Base-by-base conservation (phyloP, 2,113 vertebrate species). In the Trichechus manatus region DNA sequence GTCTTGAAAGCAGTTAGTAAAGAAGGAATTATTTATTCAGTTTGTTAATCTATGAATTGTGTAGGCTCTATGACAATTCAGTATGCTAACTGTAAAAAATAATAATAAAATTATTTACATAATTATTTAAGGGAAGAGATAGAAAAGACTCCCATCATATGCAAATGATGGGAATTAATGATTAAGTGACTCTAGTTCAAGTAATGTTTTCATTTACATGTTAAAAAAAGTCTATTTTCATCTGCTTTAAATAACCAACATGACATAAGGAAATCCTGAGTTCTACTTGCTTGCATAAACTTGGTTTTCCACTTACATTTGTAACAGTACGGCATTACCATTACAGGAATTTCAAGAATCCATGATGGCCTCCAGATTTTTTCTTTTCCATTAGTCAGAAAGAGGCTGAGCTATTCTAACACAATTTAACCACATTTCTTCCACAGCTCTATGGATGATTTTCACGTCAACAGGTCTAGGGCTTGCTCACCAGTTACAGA, bases 391-490 rank as follows among this genome's bases (percentile, higher is more conserved):
- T 85, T 81, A 84, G 80, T 87, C 84, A 81, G 80, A 90, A 82
- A 74, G 93, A 85, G 64, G 33, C 63, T 92, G 44, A 70, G 33
- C 44, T 89, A 70, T 85, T 93, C 63, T 72, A 74, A 74, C 74
- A 93, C 22, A 79, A 53, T 50, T 83, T 86, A 82, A 92, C 80
- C 61, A 83, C 15, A 7, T 75, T 82, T 92, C 68, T 92, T 89
- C 87, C 68, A 75, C 19, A 80, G 70, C 9, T 87, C 44, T 63
- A 17, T 59, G 56, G 78, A 33, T 50, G 74, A 93, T 87, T 80
- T 91, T 81, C 53, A 74, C 87, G 88, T 82, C 91, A 95, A 92
- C 77, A 82, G 85, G 63, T 94, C 44, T 83, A 80, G n/a, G 89
- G 64, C 6, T 63, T 93, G 31, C 42, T 89, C 31, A 91, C 44